These are phyloP conservation scores for Aphodius granarius DNA, from an alignment of 2,888 invertebrate genomes.

Conservation along the genomic window DNA sequence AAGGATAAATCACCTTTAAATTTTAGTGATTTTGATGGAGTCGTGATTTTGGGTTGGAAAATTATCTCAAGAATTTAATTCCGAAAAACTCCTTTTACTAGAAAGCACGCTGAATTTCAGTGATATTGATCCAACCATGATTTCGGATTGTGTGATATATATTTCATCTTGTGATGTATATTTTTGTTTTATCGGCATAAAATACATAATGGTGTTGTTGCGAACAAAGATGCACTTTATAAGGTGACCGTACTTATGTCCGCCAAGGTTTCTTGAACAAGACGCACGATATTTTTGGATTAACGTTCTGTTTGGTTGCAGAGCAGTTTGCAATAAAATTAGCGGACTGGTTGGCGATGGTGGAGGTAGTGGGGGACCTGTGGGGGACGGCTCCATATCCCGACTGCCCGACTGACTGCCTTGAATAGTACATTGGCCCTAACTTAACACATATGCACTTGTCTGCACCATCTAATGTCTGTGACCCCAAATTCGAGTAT, in stretches of 20 bases:
- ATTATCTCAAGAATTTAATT: too few species aligned
- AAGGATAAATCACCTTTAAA: too few species aligned
- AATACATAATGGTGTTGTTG: not conserved
- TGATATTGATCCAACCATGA: too few species aligned
- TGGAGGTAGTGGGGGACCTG: not conserved
- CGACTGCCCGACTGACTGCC: conserved; percentile 49
- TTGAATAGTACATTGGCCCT: conserved; percentile 53
- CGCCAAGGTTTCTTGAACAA: conserved; percentile 11
- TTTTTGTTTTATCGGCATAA: not conserved
- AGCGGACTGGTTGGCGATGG: conserved; percentile 13
- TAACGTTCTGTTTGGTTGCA: conserved; percentile 2
- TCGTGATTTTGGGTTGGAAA: too few species aligned
- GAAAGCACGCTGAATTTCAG: too few species aligned
- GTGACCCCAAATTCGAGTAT: conserved; percentile 53
- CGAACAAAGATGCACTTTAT: not conserved
- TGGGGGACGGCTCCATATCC: conserved; percentile 24
- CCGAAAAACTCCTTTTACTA: too few species aligned
- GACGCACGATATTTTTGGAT: conserved; percentile 7
- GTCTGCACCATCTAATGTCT: conserved; percentile 53
- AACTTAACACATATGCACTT: conserved; percentile 52
- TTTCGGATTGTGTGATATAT: too few species aligned
- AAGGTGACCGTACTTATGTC: not conserved
- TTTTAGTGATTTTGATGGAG: too few species aligned
- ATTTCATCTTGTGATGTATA: too few species aligned
- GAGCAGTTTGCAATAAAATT: conserved; percentile 18